Evolutionary conservation across 2,797 vertebrate species (phyloP).

Genomic region (Liparis tanakae): DNA sequence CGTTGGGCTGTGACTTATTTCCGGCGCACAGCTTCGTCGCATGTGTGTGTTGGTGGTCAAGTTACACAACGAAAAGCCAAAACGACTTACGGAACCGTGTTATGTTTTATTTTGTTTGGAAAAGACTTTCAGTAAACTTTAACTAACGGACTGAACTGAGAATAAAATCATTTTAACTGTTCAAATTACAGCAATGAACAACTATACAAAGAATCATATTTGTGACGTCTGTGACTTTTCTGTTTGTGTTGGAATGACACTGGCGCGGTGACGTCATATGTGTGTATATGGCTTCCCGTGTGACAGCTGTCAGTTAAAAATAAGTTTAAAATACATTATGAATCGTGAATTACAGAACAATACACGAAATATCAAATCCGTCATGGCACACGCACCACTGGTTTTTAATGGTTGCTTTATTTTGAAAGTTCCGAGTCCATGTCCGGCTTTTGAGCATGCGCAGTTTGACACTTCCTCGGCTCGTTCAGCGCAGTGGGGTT

Average conservation of each 20-base stretch:
- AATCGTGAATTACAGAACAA: background rate
- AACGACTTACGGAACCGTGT: background rate
- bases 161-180: background rate
- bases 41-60: background rate
- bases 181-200: background rate
- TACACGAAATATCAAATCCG: background rate
- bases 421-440: constrained; percentile 30
- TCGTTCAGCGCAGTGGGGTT: constrained; percentile 9
- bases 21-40: constrained; percentile 56
- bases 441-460: background rate
- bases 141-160: background rate
- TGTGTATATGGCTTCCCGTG: background rate
- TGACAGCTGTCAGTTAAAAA: background rate
- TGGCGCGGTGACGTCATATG: background rate
- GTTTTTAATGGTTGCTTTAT: constrained; percentile 22
- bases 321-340: too few relatives aligned
- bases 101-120: background rate
- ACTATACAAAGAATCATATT: background rate
- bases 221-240: background rate
- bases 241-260: background rate
- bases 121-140: constrained; percentile 12
- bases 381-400: background rate
- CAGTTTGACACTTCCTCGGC: background rate
- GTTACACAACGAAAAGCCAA: background rate
- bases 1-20: constrained; percentile 31